These are phyloP conservation scores for Campodea augens DNA, from an alignment of 1,140 invertebrate species.

Conservation along the genomic window DNA sequence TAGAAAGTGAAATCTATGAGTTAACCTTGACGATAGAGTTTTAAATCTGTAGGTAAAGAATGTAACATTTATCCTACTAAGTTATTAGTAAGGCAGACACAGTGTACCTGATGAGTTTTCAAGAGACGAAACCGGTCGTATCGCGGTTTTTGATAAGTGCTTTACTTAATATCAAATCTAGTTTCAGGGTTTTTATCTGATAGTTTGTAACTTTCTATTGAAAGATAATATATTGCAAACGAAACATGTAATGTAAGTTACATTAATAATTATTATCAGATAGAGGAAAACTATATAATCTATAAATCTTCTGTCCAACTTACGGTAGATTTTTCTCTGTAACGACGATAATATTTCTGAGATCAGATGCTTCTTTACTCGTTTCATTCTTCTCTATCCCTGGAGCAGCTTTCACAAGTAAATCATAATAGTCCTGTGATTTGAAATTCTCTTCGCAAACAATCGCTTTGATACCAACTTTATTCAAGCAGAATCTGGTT, in stretches of 20 bases:
- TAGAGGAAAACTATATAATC: not conserved
- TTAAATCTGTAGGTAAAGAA: too few species aligned
- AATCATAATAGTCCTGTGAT: conserved; percentile 48
- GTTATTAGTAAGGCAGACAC: too few species aligned
- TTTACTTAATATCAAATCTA: not conserved
- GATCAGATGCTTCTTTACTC: not conserved
- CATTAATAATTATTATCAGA: not conserved
- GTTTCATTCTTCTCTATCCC: not conserved
- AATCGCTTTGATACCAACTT: conserved; percentile 51
- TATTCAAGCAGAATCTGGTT: conserved; percentile 56
- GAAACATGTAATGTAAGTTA: not conserved
- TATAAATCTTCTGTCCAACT: not conserved
- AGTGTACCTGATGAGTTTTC: too few species aligned
- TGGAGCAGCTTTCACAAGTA: conserved; percentile 30
- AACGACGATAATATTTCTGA: not conserved
- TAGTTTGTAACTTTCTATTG: too few species aligned
- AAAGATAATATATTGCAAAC: too few species aligned
- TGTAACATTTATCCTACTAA: too few species aligned
- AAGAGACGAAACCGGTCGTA: too few species aligned
- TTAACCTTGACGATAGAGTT: too few species aligned
- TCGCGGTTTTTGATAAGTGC: not conserved
- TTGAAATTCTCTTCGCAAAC: conserved; percentile 43
- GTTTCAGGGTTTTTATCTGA: too few species aligned
- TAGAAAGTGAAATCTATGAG: too few species aligned
- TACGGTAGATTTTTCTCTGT: not conserved